These are phyloP conservation scores for Dasysyrphus tricinctus DNA, from an alignment of 2,888 invertebrate genomes.

Conservation along the genomic window DNA sequence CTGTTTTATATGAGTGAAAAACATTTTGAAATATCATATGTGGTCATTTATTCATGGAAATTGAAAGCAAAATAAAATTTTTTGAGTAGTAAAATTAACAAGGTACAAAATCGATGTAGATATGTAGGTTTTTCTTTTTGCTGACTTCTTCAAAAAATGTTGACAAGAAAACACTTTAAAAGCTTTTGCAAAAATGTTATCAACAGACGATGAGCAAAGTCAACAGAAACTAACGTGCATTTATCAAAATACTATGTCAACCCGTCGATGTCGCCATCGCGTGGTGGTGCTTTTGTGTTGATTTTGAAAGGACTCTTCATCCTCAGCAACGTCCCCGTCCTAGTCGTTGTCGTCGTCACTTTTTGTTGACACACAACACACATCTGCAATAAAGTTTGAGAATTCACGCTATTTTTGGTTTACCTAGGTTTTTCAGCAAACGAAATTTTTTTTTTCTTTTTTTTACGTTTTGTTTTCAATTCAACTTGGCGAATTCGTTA, in stretches of 20 bases:
- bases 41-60: neutral
- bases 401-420: slow-evolving; percentile 27
- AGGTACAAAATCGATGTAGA: neutral
- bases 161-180: neutral
- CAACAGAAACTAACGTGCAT: slow-evolving; percentile 13
- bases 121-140: neutral
- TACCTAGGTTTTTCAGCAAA: neutral
- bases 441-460: neutral
- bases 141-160: neutral
- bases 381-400: slow-evolving; percentile 11
- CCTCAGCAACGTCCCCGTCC: neutral
- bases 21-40: neutral
- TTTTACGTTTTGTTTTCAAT: neutral
- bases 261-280: neutral
- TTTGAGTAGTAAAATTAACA: neutral
- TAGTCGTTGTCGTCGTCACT: neutral
- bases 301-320: slow-evolving; percentile 10
- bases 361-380: slow-evolving; percentile 19
- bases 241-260: slow-evolving; percentile 3
- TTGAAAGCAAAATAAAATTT: neutral
- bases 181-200: slow-evolving; percentile 8
- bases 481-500: neutral
- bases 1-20: neutral
- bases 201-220: slow-evolving; percentile 22
- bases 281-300: slow-evolving; percentile 4